phyloP scores from a whole-genome alignment of 2,797 vertebrate genomes.

The Caiman crocodilus region DNA sequence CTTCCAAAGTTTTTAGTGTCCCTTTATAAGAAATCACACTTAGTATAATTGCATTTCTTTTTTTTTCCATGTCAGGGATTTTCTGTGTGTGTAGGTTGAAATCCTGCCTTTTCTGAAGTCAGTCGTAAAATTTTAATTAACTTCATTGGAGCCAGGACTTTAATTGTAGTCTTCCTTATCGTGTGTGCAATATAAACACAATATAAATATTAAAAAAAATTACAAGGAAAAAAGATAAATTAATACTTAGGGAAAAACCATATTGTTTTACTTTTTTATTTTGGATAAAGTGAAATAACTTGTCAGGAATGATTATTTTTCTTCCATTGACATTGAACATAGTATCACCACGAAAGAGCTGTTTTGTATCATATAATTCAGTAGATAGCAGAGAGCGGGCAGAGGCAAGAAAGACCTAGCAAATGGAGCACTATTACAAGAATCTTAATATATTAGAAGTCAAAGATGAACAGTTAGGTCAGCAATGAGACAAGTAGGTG shows the following conservation, averaged over 20 bases:
- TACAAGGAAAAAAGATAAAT: neutral
- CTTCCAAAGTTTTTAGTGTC: neutral
- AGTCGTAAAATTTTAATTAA: neutral
- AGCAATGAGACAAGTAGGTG: neutral
- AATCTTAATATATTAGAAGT: neutral
- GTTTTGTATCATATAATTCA: neutral
- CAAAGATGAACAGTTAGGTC: neutral
- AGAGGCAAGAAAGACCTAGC: neutral
- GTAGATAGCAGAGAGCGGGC: neutral
- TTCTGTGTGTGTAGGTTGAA: neutral
- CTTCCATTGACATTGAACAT: neutral
- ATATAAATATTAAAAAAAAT: too few relatives aligned
- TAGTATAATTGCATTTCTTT: neutral
- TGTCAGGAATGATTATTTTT: neutral
- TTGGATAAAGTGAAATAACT: neutral
- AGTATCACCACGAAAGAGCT: neutral
- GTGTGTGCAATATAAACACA: too few relatives aligned
- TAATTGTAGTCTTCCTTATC: neutral
- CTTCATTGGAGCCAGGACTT: neutral
- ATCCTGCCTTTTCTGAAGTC: neutral
- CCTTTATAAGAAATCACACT: neutral
- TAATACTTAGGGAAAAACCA: neutral
- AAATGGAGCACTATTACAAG: neutral
- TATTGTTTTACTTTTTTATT: neutral
- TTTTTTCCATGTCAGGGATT: neutral